These are phyloP conservation scores for Agriopis aurantiaria DNA, from an alignment of 2,888 invertebrate species.

Conservation along the genomic window DNA sequence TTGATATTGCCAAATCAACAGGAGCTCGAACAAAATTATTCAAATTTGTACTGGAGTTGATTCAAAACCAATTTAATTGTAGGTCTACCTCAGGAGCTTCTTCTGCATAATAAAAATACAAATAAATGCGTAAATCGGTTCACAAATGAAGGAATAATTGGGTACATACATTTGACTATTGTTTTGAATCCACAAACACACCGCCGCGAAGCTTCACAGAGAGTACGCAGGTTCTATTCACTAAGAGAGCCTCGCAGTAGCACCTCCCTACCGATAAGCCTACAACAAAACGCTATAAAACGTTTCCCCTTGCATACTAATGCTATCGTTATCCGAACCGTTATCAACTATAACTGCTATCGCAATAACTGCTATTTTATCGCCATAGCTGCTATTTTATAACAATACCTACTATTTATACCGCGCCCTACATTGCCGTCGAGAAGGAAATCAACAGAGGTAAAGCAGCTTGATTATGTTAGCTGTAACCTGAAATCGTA, in stretches of 20 bases:
- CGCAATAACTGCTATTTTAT: constrained; percentile 26
- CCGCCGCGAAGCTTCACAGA: too few species aligned
- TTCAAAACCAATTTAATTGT: too few species aligned
- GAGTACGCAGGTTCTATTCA: not conserved
- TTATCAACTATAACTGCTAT: constrained; percentile 33
- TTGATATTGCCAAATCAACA: too few species aligned
- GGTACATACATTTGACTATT: too few species aligned
- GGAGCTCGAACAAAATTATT: too few species aligned
- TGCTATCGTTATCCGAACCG: constrained; percentile 24
- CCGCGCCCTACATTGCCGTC: constrained; percentile 4
- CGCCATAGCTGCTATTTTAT: constrained; percentile 20
- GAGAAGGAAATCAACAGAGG: not conserved
- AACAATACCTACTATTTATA: constrained; percentile 30
- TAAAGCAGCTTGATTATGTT: not conserved
- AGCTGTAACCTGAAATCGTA: not conserved
- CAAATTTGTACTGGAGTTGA: too few species aligned
- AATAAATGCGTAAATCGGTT: too few species aligned
- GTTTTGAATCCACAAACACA: not conserved
- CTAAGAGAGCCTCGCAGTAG: not conserved
- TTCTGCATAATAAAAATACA: too few species aligned
- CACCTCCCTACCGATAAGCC: constrained; percentile 18
- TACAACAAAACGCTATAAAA: constrained; percentile 30
- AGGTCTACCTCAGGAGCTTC: too few species aligned
- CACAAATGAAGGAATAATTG: too few species aligned
- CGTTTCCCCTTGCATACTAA: constrained; percentile 28